Evolutionary conservation across 2,888 invertebrate genomes (phyloP).

Genomic region (Nymphalis urticae): DNA sequence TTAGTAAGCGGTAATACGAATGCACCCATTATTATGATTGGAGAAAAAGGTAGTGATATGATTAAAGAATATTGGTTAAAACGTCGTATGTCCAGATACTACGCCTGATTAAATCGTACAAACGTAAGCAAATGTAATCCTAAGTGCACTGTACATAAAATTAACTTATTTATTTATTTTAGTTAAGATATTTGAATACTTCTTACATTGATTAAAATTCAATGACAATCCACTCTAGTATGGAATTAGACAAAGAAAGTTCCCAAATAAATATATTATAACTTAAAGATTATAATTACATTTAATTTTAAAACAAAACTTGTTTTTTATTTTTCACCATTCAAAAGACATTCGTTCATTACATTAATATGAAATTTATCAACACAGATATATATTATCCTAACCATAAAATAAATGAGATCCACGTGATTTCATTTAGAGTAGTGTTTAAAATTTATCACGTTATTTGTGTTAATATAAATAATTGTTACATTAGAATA

Average conservation of each 20-base stretch:
- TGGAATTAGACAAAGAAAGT: slow-evolving; percentile 18
- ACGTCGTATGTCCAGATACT: slow-evolving; percentile 26
- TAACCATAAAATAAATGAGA: too few species aligned
- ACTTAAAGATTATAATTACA: background rate
- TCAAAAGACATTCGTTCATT: too few species aligned
- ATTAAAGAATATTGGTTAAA: slow-evolving; percentile 37
- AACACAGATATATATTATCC: too few species aligned
- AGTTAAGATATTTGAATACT: background rate
- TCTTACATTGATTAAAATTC: background rate
- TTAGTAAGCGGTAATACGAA: slow-evolving; percentile 84
- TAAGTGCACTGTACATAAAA: slow-evolving; percentile 27
- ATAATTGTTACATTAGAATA: too few species aligned
- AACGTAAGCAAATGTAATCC: slow-evolving; percentile 9
- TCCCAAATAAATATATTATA: slow-evolving; percentile 20
- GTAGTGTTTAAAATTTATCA: too few species aligned
- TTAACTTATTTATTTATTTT: slow-evolving; percentile 21
- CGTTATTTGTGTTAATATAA: too few species aligned
- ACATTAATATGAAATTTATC: too few species aligned
- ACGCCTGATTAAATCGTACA: slow-evolving; percentile 29
- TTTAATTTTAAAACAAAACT: background rate
- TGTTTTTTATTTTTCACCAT: too few species aligned
- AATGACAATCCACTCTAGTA: slow-evolving; percentile 8
- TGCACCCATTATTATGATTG: slow-evolving; percentile 63
- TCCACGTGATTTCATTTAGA: too few species aligned
- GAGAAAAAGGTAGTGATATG: slow-evolving; percentile 39